Percentiles rank a stretch among this genome's conserved stretches.
These are phyloP conservation scores for Alligator sinensis DNA, from an alignment of 2,113 vertebrate genomes.

Conservation along the genomic window DNA sequence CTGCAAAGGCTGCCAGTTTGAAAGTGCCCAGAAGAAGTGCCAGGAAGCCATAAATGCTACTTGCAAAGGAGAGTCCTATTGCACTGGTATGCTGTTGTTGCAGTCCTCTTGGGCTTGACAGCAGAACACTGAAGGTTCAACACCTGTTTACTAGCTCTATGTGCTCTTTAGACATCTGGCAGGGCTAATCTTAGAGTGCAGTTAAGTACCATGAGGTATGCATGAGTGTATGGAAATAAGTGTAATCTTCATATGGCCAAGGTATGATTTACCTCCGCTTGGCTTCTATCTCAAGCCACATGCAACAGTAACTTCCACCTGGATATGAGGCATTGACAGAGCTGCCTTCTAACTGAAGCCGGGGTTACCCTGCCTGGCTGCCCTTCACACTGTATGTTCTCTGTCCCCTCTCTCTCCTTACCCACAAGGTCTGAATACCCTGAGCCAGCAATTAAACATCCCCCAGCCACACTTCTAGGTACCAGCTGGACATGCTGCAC, in stretches of 20 bases:
- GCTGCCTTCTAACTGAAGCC: background rate
- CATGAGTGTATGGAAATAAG: background rate
- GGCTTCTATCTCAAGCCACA: background rate
- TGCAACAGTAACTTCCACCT: background rate
- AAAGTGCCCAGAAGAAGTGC: constrained; percentile 87
- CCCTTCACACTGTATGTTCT: background rate
- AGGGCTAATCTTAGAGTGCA: constrained; percentile 8
- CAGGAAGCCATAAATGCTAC: constrained; percentile 96
- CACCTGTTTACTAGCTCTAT: background rate
- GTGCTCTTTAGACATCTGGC: constrained; percentile 7
- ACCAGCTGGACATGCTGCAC: background rate
- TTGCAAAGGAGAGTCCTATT: constrained; percentile 92
- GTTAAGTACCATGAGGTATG: background rate
- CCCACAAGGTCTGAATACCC: background rate
- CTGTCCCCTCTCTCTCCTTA: background rate
- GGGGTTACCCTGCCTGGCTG: background rate
- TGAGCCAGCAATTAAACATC: background rate
- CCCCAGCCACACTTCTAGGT: background rate
- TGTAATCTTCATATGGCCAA: background rate
- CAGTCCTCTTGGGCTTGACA: background rate
- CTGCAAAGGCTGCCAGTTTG: constrained; percentile 89
- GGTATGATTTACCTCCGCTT: background rate
- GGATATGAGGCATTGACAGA: background rate
- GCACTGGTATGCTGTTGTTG: constrained; percentile 85
- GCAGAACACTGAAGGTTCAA: background rate